Evolutionary conservation across 2,797 vertebrate species (phyloP).

Genomic region (Rhinogobio ventralis): DNA sequence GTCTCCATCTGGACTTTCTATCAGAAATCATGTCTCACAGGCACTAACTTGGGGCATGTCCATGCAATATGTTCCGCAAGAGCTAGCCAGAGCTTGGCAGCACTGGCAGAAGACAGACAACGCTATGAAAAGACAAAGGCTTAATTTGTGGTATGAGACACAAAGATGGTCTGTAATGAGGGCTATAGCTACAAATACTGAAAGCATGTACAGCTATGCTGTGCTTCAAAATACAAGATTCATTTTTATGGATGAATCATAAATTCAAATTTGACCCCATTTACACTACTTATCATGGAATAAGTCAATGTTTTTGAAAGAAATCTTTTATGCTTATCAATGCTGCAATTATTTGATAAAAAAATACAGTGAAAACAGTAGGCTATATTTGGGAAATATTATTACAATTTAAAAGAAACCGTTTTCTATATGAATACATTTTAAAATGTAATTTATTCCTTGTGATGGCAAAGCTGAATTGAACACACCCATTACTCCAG

Average conservation of each 20-base stretch:
- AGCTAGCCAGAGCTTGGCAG: slow-evolving; percentile 42
- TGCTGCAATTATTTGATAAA: not conserved
- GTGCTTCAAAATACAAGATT: not conserved
- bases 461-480: no score
- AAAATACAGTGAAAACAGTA: not conserved
- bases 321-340: not conserved
- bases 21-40: slow-evolving; percentile 26
- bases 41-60: slow-evolving; percentile 51
- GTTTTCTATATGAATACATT: no score
- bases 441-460: no score
- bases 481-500: no score
- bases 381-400: not conserved
- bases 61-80: slow-evolving; percentile 55
- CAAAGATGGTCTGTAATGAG: slow-evolving; percentile 25
- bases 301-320: not conserved
- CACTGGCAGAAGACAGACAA: slow-evolving; percentile 37
- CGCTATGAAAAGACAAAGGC: slow-evolving; percentile 41
- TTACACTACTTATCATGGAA: not conserved
- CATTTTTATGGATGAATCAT: not conserved
- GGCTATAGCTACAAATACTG: not conserved
- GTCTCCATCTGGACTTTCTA: slow-evolving; percentile 57
- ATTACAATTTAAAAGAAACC: not conserved
- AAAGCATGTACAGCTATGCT: not conserved
- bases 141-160: slow-evolving; percentile 41
- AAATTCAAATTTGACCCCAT: not conserved